A percentile compares a stretch with the other conserved stretches of the same genome.
phyloP scores from a whole-genome alignment of 2,113 vertebrate genomes.

The Otolemur garnettii region DNA sequence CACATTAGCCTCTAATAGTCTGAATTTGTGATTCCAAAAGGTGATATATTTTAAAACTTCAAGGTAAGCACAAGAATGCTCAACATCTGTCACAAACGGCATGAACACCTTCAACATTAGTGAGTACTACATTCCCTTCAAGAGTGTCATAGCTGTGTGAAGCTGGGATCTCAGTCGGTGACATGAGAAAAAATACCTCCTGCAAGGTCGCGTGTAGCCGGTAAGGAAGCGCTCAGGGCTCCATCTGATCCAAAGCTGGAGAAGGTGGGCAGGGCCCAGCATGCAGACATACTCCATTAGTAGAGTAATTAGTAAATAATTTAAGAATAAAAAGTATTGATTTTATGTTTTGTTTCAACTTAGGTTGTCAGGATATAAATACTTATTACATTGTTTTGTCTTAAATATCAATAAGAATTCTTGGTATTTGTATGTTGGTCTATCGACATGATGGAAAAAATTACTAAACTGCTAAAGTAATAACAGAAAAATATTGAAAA shows the following conservation, averaged over 20 bases:
- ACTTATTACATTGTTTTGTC: neutral
- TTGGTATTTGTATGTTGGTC: neutral
- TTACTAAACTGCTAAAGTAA: neutral
- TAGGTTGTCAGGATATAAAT: neutral
- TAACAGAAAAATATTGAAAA: slow-evolving; percentile 1
- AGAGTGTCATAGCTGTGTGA: neutral
- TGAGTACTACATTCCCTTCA: neutral
- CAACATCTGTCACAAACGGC: neutral
- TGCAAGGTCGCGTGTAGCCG: neutral
- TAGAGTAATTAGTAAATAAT: neutral
- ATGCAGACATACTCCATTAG: neutral
- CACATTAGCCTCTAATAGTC: neutral
- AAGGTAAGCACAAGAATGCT: neutral
- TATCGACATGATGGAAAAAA: neutral
- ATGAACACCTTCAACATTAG: neutral
- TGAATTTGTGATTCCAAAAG: neutral
- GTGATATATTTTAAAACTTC: neutral
- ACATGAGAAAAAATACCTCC: neutral
- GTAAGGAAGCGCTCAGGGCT: neutral
- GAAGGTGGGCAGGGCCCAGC: neutral
- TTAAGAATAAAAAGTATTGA: neutral
- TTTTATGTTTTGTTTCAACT: neutral
- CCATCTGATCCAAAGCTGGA: neutral
- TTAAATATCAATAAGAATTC: neutral
- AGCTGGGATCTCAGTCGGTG: neutral